phyloP scores from a whole-genome alignment of 2,113 vertebrate species.

The Holacanthus passer region DNA sequence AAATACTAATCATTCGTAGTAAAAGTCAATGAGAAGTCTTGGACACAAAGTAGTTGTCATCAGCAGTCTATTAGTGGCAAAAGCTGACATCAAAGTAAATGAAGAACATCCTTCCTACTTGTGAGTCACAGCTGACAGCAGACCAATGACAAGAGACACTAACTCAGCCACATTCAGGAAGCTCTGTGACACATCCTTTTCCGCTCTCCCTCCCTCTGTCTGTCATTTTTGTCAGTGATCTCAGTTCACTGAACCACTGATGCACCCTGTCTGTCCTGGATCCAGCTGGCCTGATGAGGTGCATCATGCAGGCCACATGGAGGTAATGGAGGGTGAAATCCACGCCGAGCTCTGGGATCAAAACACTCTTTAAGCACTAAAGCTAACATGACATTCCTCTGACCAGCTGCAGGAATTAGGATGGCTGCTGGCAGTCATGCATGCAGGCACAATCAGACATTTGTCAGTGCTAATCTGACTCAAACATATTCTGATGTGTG shows the following conservation, averaged over 20 bases:
- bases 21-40: neutral
- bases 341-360: neutral
- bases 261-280: neutral
- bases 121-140: slow-evolving; percentile 2
- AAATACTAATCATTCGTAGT: neutral
- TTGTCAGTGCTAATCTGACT: neutral
- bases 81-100: slow-evolving; percentile 51
- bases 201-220: neutral
- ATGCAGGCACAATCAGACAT: slow-evolving; percentile 9
- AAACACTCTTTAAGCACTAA: neutral
- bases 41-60: neutral
- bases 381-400: slow-evolving; percentile 27
- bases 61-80: slow-evolving; percentile 24
- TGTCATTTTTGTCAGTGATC: slow-evolving; percentile 32
- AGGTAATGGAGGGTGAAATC: slow-evolving; percentile 36
- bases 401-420: slow-evolving; percentile 36
- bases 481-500: neutral
- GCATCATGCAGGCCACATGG: slow-evolving; percentile 13
- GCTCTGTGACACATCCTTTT: slow-evolving; percentile 62
- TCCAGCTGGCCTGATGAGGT: slow-evolving; percentile 11
- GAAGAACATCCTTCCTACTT: slow-evolving; percentile 49
- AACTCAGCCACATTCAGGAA: slow-evolving; percentile 37
- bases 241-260: slow-evolving; percentile 11
- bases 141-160: slow-evolving; percentile 23
- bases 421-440: slow-evolving; percentile 13